Evolutionary conservation across 2,113 vertebrate species (phyloP).

Genomic region (Oncorhynchus keta): DNA sequence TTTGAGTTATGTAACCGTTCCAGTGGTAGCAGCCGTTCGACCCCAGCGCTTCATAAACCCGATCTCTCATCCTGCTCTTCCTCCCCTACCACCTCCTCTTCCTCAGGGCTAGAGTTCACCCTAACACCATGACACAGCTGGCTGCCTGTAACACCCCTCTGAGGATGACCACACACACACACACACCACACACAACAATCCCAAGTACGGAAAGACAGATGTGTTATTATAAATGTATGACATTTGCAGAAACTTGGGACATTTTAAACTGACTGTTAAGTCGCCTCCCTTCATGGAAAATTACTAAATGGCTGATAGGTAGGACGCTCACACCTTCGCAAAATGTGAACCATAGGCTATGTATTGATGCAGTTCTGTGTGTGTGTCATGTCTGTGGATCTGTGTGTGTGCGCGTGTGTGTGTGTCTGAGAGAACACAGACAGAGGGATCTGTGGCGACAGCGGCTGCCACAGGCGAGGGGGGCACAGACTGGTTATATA

Average conservation of each 20-base stretch:
- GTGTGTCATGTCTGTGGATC: no score
- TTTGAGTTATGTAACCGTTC: constrained; percentile 57
- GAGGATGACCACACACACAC: no score
- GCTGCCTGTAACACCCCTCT: neutral
- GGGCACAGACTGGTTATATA: constrained; percentile 68
- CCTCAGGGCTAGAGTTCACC: constrained; percentile 31
- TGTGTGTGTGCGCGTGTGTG: constrained; percentile 22
- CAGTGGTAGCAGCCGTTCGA: constrained; percentile 50
- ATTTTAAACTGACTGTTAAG: no score
- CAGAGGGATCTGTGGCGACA: constrained; percentile 1
- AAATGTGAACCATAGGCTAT: neutral
- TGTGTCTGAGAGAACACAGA: neutral
- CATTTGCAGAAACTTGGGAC: no score
- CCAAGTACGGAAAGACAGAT: no score
- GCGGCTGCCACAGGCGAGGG: constrained; percentile 62
- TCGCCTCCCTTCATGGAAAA: neutral
- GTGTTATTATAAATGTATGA: no score
- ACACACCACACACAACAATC: no score
- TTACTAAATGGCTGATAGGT: neutral
- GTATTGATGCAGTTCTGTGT: neutral
- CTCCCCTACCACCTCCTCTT: constrained; percentile 16
- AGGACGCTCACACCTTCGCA: no score
- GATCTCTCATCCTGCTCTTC: neutral
- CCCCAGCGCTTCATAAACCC: constrained; percentile 36
- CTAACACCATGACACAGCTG: constrained; percentile 1